These are phyloP conservation scores for Lamellibrachia luymesi DNA, from an alignment of 1,140 invertebrate species.

Conservation along the genomic window DNA sequence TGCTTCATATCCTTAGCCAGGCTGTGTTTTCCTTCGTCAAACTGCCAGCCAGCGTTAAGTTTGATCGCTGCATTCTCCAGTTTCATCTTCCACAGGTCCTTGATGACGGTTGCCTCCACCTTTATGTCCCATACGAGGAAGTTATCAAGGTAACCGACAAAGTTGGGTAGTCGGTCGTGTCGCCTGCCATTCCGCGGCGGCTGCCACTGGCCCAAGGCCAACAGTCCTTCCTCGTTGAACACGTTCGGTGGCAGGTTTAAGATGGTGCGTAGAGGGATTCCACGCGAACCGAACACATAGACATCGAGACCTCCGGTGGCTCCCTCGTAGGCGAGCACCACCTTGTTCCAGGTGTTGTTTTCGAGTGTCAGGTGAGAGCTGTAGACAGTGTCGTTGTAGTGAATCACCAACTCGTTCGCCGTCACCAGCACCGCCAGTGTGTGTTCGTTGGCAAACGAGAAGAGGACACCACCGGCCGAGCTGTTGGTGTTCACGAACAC, in stretches of 20 bases:
- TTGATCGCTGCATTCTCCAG: conserved; percentile 26
- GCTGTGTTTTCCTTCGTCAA: conserved; percentile 36
- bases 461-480: conserved; percentile 29
- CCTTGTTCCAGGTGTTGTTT: conserved; percentile 35
- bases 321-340: conserved; percentile 33
- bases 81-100: conserved; percentile 33
- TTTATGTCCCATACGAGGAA: conserved; percentile 34
- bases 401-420: conserved; percentile 21
- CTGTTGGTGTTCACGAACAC: conserved; percentile 25
- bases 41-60: conserved; percentile 32
- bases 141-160: conserved; percentile 35
- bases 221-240: conserved; percentile 29
- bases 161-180: conserved; percentile 18
- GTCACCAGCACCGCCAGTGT: conserved; percentile 26
- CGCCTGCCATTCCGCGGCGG: conserved; percentile 27
- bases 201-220: conserved; percentile 36
- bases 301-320: conserved; percentile 29
- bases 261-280: conserved; percentile 27
- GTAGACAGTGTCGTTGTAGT: conserved; percentile 25
- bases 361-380: conserved; percentile 29
- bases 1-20: conserved; percentile 25
- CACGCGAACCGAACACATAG: conserved; percentile 33
- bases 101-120: conserved; percentile 32
- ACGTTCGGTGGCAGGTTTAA: conserved; percentile 22
- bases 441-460: conserved; percentile 33